These are phyloP conservation scores for Porites cylindrica DNA, from an alignment of 92 coral and sea anemone species.

Conservation along the genomic window DNA sequence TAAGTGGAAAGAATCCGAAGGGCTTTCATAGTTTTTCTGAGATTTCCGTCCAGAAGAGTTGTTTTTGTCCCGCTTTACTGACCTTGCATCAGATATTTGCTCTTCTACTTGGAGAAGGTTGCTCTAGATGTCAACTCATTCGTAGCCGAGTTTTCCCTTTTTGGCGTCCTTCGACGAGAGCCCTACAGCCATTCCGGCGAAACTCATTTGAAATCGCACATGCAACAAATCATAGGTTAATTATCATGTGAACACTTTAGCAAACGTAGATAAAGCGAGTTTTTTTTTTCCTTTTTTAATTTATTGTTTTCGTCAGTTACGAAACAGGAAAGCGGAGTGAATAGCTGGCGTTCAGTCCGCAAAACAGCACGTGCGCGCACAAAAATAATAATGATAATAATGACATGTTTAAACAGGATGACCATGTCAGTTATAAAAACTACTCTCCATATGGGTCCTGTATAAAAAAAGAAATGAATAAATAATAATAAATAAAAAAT, in stretches of 20 bases:
- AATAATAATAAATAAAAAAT: no score
- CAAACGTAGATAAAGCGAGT: background rate
- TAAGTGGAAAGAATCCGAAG: background rate
- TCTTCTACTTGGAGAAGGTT: background rate
- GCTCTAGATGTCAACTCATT: background rate
- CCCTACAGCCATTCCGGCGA: no score
- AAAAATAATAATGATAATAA: no score
- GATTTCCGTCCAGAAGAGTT: background rate
- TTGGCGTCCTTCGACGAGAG: no score
- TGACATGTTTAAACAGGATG: no score
- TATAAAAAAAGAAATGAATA: background rate
- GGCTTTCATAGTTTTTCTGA: background rate
- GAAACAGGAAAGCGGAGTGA: constrained; percentile 12
- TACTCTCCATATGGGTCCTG: no score
- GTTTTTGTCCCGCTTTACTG: background rate
- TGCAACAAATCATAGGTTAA: background rate
- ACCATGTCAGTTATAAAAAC: no score
- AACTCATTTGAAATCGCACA: background rate
- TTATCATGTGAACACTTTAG: background rate
- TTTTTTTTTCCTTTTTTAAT: background rate
- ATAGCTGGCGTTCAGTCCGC: no score
- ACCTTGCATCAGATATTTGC: background rate
- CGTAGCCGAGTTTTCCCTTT: background rate
- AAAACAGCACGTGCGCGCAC: background rate
- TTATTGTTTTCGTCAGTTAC: background rate